These are phyloP conservation scores for Channa striata DNA, from an alignment of 2,797 vertebrate genomes.

Conservation along the genomic window DNA sequence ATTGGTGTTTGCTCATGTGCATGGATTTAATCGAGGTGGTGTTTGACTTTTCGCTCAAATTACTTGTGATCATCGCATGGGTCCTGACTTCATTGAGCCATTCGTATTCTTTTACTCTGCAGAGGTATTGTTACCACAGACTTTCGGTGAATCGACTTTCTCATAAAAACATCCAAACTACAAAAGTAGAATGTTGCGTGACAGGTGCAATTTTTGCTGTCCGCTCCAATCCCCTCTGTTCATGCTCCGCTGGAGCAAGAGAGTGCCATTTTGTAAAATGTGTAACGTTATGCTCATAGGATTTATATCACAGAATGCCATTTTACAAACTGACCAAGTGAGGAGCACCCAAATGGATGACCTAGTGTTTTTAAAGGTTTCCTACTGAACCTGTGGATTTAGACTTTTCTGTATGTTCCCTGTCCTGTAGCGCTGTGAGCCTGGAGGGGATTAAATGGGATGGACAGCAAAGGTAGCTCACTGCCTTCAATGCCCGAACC, in stretches of 20 bases:
- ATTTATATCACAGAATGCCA: constrained; percentile 35
- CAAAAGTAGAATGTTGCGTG: constrained; percentile 46
- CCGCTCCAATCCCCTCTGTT: constrained; percentile 45
- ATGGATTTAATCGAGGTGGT: constrained; percentile 10
- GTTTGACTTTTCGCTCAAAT: constrained; percentile 15
- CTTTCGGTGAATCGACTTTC: constrained; percentile 14
- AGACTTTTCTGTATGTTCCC: constrained; percentile 49
- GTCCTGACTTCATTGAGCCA: not conserved
- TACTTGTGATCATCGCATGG: constrained; percentile 12
- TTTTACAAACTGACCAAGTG: constrained; percentile 14
- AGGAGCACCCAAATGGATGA: not conserved
- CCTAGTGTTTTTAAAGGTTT: not conserved
- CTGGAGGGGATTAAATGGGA: constrained; percentile 79
- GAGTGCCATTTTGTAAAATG: constrained; percentile 65
- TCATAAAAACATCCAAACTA: constrained; percentile 11
- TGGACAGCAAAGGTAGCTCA: constrained; percentile 90
- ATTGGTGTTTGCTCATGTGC: constrained; percentile 4
- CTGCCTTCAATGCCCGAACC: constrained; percentile 89
- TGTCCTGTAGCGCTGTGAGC: constrained; percentile 80
- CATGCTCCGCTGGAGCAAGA: constrained; percentile 47
- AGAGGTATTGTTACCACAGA: constrained; percentile 10
- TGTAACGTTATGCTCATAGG: constrained; percentile 36
- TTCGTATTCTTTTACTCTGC: not conserved
- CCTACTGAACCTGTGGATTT: constrained; percentile 23
- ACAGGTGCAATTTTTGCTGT: constrained; percentile 71